Percentiles rank a stretch among this genome's conserved stretches.
Conservation (phyloP, 2,888 invertebrate genomes). For the Leptopilina myrica region DNA sequence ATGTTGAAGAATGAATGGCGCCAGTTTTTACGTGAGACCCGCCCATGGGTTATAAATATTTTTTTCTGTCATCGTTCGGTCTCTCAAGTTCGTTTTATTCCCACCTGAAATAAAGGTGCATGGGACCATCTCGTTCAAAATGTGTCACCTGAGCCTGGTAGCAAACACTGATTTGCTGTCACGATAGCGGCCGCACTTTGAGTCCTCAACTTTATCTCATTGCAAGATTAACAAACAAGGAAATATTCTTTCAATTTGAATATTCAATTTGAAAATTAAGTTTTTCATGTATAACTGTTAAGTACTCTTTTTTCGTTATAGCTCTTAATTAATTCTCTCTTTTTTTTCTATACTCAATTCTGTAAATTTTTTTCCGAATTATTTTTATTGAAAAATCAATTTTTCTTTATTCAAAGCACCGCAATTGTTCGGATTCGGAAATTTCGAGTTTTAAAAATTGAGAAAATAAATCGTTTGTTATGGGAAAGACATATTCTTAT, state of each 20-base stretch:
- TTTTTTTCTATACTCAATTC: too few species aligned
- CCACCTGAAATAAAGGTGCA: constrained; percentile 65
- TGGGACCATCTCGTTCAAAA: constrained; percentile 53
- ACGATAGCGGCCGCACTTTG: constrained; percentile 73
- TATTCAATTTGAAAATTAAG: too few species aligned
- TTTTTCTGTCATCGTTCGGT: constrained; percentile 69
- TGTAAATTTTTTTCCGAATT: too few species aligned
- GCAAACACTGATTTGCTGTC: constrained; percentile 72
- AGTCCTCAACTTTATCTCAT: too few species aligned
- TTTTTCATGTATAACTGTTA: too few species aligned
- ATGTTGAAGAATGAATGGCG: constrained; percentile 50
- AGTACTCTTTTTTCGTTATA: too few species aligned
- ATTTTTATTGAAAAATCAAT: too few species aligned
- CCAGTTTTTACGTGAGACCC: constrained; percentile 59
- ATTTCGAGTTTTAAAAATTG: not conserved
- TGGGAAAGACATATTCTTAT: not conserved
- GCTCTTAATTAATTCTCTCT: too few species aligned
- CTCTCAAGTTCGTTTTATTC: constrained; percentile 56
- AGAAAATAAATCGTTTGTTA: not conserved
- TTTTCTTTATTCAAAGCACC: too few species aligned
- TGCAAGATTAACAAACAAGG: too few species aligned
- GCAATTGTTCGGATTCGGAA: not conserved
- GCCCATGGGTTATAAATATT: constrained; percentile 73
- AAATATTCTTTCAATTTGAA: too few species aligned
- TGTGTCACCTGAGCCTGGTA: constrained; percentile 72